Evolutionary conservation across 2,797 vertebrate species (phyloP), one percentile per base, ranked within the genome.

Genomic region (Malacoraja senta): DNA sequence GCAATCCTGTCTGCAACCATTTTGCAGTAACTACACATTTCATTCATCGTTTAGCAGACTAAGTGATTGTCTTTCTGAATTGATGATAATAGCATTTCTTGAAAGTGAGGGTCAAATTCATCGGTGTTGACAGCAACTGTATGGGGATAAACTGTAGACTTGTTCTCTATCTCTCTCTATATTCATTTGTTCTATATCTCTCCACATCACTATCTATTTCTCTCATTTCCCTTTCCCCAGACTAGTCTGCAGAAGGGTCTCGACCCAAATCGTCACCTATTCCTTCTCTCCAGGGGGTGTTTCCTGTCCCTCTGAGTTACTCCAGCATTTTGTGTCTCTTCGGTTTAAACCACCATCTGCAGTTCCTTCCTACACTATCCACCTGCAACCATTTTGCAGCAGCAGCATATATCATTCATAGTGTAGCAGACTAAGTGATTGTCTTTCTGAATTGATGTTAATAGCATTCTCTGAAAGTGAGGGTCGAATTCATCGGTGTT

Each of bases 31-130:
- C 4, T 17, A 32, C 63, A 24, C 35, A n/a, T 3, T 32, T 17
- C 63, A 65, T 68, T 88, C 35, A 68, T 68, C n/a, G 17, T 24
- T 26, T 21, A 35, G 65, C 84, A 68, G 63, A 35, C 63, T 88
- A 88, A 88, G 61, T 88, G 84, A 88, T 68, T 68, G n/a, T 35
- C 61, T 88, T 88, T 88, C 61, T 88, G 84, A 88, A 88, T 88
- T 88, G 61, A 88, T 65, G 61, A 32, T 65, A 65, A 88, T 88
- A 65, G 29, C 84, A 9, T 88, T 88, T 63, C 4, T 19, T 19
- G n/a, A 10, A 88, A 88, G 63, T 68, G 84, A 88, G 63, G 63
- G 19, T 0, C 84, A 21, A 68, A 88, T 88, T 88, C n/a, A 88
- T 88, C 21, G 68, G 63, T 88, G 84, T 21, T 68, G 84, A 88